A percentile compares a stretch with the other conserved stretches of the same genome.
Evolutionary conservation across 2,113 vertebrate genomes (phyloP).

Genomic region (Accipiter cooperii): DNA sequence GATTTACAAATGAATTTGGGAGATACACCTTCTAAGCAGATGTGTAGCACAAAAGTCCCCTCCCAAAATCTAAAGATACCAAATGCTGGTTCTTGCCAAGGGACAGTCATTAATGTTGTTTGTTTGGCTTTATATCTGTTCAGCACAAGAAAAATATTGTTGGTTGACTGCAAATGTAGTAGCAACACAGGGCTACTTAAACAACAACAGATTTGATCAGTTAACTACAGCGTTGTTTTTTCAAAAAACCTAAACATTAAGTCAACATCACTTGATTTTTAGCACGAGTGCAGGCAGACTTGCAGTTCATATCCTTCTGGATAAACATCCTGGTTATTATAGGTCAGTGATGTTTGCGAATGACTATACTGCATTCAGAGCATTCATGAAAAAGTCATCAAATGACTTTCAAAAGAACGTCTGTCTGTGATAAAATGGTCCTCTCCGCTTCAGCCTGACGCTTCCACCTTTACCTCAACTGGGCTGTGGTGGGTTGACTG

Average conservation of each 20-base stretch:
- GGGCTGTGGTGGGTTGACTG: too few species aligned
- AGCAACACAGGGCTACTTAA: background rate
- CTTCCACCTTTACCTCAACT: background rate
- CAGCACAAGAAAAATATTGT: background rate
- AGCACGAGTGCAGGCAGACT: background rate
- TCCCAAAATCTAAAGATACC: background rate
- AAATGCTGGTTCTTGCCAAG: background rate
- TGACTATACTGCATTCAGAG: background rate
- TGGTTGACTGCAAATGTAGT: background rate
- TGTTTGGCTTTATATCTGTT: background rate
- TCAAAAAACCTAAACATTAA: background rate
- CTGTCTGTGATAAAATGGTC: background rate
- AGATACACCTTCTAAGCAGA: background rate
- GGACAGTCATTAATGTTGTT: background rate
- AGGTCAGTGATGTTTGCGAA: background rate
- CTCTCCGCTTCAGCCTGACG: background rate
- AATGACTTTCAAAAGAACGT: background rate
- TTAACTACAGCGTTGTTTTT: background rate
- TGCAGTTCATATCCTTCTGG: slow-evolving; percentile 2
- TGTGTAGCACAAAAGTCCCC: accelerated
- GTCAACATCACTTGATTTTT: background rate
- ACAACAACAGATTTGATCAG: background rate
- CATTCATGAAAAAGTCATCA: background rate
- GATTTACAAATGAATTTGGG: background rate
- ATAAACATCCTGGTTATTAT: slow-evolving; percentile 32